Conservation (phyloP, 1,140 invertebrate genomes). For the Tachypleus tridentatus region DNA sequence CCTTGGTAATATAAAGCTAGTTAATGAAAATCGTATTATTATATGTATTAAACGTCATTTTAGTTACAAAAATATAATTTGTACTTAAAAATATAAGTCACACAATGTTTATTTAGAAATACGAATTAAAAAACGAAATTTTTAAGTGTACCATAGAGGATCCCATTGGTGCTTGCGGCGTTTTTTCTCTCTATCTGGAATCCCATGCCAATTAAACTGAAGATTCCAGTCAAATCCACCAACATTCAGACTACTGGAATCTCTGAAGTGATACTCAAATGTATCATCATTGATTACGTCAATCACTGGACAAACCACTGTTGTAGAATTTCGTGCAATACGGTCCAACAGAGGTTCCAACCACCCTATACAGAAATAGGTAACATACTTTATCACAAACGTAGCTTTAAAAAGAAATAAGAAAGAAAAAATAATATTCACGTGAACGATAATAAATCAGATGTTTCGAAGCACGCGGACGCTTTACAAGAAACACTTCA, state of each 20-base stretch:
- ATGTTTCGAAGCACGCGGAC: no score
- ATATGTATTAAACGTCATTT: no score
- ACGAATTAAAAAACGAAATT: background rate
- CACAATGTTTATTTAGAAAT: no score
- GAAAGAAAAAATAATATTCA: no score
- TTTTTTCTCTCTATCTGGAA: conserved; percentile 87
- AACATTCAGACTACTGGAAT: conserved; percentile 76
- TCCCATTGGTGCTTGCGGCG: conserved; percentile 68
- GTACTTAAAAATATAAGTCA: no score
- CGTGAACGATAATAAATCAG: no score
- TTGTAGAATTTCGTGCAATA: conserved; percentile 74
- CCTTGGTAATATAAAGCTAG: no score
- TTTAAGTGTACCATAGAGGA: conserved; percentile 49
- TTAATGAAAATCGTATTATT: no score
- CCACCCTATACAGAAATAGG: conserved; percentile 47
- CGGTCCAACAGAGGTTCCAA: conserved; percentile 79
- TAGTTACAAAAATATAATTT: no score
- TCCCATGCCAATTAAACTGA: conserved; percentile 90
- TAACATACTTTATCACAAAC: no score
- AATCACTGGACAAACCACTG: conserved; percentile 84
- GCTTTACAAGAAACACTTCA: no score
- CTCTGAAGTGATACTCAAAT: conserved; percentile 37
- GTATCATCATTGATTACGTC: conserved; percentile 44
- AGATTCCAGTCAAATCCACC: conserved; percentile 94
- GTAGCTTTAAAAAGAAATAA: no score